Base-by-base conservation (phyloP, 2,113 vertebrate species). In the Brevimyrus niger region DNA sequence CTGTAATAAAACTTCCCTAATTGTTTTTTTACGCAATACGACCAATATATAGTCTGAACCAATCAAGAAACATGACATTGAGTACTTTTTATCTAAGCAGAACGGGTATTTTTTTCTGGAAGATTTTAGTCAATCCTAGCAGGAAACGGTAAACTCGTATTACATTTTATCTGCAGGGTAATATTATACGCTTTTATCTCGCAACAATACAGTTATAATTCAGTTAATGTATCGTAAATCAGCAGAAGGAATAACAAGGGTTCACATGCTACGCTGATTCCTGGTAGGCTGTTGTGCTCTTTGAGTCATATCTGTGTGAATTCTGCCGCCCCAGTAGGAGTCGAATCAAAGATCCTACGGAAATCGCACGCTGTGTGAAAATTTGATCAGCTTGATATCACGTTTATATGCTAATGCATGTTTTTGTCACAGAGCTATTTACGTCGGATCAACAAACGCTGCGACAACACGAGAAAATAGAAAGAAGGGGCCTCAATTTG, bases 351-450 rank as follows among this genome's bases (percentile, higher is more conserved):
- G 47, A 47, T 86, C n/a, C 46, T 27, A 48, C 83, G 23, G 83
- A 47, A 86, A 86, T 27, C 10, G 27, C 47, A 86, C 2, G 11
- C 44, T 27, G 47, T 50, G 73, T 86, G 17, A 86, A 86, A 86
- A 86, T 86, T n/a, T 15, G 23, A 48, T 86, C 83, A 86, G 46
- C 83, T 47, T 86, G 17, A 86, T 50, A 86, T 50, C 46, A 86
- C n/a, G 83, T 86, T 86, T 86, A 86, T 86, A 86, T 86, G 42
- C 83, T 86, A 86, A 86, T 86, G 47, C 44, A 1, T 86, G 46
- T 86, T 86, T 86, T 47, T 46, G 50, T 47, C 7, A 50, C n/a
- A 50, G 46, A 23, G 23, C 13, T 84, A 31, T 69, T 65, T 44
- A 13, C 10, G 15, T 27, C 21, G 23, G n/a, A 23, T 21, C 46